Evolutionary conservation across 2,888 invertebrate genomes (phyloP), one percentile per base, ranked within the genome.

Genomic region (Diplolepis rosae): DNA sequence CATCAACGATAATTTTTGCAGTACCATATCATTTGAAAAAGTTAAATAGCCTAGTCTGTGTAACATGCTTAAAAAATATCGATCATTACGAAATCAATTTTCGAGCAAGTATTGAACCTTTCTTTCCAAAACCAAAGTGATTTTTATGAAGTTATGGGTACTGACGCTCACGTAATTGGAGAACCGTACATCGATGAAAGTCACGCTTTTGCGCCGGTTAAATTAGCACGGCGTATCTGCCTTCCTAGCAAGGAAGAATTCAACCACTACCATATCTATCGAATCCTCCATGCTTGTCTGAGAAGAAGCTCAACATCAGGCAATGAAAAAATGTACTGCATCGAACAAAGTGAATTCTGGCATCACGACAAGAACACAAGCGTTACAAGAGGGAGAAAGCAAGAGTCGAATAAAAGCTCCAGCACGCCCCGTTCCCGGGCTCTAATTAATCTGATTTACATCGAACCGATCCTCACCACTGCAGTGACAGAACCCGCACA

Each of bases 401-500:
- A 71, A 69, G 74, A 73, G 74, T 74, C 72, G 75, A 66, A 73
- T 71, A 69, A 74, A 77, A 77, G 69, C 70, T 68, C 68, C 68
- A 39, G 61, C 24, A 61, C 51, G 72, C 45, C 28, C 11, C 70
- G 72, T 71, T 72, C 72, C 72, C 70, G 35, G 50, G 68, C 81
- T 84, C 82, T 87, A 87, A 87, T 87, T 86, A 87, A 86, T 85
- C 83, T 82, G 84, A 85, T 86, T 87, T 85, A 85, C 85, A 85
- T 84, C 82, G 83, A 75, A 71, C 80, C 82, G 79, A 80, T 82
- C 79, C 74, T 77, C 73, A 73, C 52, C 66, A 70, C 77, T 68
- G 74, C 72, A 78, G 80, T 79, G 79, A 82, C 83, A 83, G 79
- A 79, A 77, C 77, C 77, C 76, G 75, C 78, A 77, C 81, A 81